phyloP scores from a whole-genome alignment of 2,113 vertebrate genomes.

The Tonatia bakeri region DNA sequence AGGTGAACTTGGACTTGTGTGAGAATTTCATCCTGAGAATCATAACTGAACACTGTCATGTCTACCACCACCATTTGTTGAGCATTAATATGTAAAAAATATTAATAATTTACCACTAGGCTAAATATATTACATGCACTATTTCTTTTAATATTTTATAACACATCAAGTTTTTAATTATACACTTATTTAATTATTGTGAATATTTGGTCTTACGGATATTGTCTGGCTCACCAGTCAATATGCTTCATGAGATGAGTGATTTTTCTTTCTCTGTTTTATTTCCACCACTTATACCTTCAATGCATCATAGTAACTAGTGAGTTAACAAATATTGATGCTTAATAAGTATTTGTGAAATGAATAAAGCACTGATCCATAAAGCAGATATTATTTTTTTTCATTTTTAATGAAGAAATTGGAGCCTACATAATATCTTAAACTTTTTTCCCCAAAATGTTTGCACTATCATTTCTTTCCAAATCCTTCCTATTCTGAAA shows the following conservation, averaged over 20 bases:
- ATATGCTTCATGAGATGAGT: background rate
- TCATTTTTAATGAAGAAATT: background rate
- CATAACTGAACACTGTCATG: accelerated
- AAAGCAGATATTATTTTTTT: background rate
- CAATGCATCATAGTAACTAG: background rate
- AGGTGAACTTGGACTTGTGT: background rate
- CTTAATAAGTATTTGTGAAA: background rate
- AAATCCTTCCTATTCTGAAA: background rate
- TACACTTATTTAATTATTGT: background rate
- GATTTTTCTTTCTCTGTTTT: background rate
- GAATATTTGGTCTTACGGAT: background rate
- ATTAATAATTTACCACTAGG: background rate
- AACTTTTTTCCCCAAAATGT: background rate
- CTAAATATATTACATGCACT: background rate
- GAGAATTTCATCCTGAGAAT: background rate
- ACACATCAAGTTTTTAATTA: background rate
- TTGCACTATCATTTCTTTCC: background rate
- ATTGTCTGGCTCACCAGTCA: background rate
- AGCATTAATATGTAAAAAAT: background rate
- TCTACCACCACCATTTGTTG: background rate
- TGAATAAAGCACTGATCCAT: background rate
- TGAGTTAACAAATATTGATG: background rate
- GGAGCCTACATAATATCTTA: background rate
- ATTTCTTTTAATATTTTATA: background rate
- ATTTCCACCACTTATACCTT: background rate